Conservation (phyloP, 30 jellyfish, hydroid and myxozoan genomes). For the Hydractinia symbiolongicarpus region DNA sequence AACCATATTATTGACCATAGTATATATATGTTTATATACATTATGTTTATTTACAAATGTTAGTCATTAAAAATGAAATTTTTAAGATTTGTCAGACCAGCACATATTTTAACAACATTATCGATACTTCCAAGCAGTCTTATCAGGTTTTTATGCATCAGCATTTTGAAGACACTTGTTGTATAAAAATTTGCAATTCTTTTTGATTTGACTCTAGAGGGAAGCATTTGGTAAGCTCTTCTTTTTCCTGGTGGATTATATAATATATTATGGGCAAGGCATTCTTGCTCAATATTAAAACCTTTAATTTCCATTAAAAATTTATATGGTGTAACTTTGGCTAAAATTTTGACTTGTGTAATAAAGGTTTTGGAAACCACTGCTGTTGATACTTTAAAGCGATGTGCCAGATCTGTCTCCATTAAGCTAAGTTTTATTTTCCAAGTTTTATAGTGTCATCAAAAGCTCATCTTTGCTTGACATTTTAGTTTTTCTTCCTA, state of each 20-base stretch:
- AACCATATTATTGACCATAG: too few relatives aligned
- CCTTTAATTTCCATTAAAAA: conserved; percentile 36
- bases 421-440: too few relatives aligned
- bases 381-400: too few relatives aligned
- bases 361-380: not conserved
- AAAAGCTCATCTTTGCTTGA: too few relatives aligned
- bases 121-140: conserved; percentile 8
- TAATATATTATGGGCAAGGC: not conserved
- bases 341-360: too few relatives aligned
- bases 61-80: conserved; percentile 16
- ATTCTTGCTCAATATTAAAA: conserved; percentile 21
- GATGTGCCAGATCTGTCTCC: too few relatives aligned
- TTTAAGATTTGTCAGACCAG: not conserved
- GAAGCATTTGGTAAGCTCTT: conserved; percentile 30
- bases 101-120: conserved; percentile 30
- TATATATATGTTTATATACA: not conserved
- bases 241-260: conserved; percentile 31
- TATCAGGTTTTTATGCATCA: conserved; percentile 22
- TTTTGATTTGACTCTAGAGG: conserved; percentile 17
- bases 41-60: not conserved
- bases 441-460: too few relatives aligned
- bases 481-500: too few relatives aligned
- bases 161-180: conserved; percentile 28
- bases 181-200: conserved; percentile 28
- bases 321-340: not conserved